Conservation (phyloP, 2,113 vertebrate species). For the Nibea albiflora region DNA sequence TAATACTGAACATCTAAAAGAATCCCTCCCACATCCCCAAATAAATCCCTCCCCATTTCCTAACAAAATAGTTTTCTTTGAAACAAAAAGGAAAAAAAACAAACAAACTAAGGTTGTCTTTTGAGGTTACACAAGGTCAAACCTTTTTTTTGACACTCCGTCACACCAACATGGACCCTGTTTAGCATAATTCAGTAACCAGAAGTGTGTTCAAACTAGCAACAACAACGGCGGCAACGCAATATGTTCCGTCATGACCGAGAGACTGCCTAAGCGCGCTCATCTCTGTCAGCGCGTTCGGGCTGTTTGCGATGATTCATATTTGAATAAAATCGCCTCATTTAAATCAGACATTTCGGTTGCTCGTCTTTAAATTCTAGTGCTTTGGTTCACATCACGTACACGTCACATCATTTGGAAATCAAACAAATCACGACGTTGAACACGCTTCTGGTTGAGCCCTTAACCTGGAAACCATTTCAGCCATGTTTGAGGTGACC, state of each 20-base stretch:
- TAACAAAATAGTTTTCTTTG: slow-evolving; percentile 83
- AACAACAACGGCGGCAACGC: background rate
- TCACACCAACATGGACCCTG: slow-evolving; percentile 60
- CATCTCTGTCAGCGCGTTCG: background rate
- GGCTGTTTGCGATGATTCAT: background rate
- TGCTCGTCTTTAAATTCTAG: slow-evolving; percentile 23
- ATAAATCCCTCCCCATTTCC: slow-evolving; percentile 60
- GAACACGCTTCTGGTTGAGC: slow-evolving; percentile 77
- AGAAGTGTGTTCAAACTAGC: slow-evolving; percentile 69
- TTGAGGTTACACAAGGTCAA: slow-evolving; percentile 74
- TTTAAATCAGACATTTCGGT: background rate
- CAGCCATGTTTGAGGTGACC: slow-evolving; percentile 38
- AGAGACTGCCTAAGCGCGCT: background rate
- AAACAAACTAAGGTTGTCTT: slow-evolving; percentile 31
- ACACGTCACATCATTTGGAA: background rate
- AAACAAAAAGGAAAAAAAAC: slow-evolving; percentile 52
- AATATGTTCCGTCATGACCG: background rate
- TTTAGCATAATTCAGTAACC: slow-evolving; percentile 60
- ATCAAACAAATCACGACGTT: slow-evolving; percentile 7
- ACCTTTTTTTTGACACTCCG: slow-evolving; percentile 52
- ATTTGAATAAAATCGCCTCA: slow-evolving; percentile 6
- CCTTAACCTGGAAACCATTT: slow-evolving; percentile 67
- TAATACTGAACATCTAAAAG: slow-evolving; percentile 79
- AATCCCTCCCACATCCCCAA: slow-evolving; percentile 50
- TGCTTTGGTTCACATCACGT: slow-evolving; percentile 41